Percentiles rank a stretch among this genome's conserved stretches.
Evolutionary conservation across 2,888 invertebrate species (phyloP).

Genomic region (Syrista parreyssii): DNA sequence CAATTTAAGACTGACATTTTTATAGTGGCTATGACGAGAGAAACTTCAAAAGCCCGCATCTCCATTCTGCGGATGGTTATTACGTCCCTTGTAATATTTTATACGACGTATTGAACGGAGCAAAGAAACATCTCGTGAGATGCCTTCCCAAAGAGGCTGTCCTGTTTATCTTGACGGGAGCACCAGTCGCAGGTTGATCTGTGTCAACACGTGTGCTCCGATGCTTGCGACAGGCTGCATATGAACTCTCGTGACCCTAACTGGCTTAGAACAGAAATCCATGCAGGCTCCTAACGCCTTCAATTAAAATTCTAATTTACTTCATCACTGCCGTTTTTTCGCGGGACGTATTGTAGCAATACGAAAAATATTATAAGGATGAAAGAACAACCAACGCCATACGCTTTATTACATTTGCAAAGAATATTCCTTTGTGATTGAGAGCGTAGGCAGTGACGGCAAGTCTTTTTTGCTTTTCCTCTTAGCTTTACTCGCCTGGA

Average conservation of each 20-base stretch:
- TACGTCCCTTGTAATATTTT: background rate
- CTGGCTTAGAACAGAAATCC: background rate
- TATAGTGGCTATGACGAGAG: background rate
- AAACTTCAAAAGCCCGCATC: background rate
- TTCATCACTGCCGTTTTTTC: background rate
- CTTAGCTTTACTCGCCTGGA: background rate
- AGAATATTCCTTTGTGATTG: background rate
- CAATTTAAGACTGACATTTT: background rate
- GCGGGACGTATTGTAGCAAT: background rate
- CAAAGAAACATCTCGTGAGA: background rate
- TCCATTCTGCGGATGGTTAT: background rate
- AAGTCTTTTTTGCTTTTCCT: background rate
- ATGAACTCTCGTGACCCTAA: constrained; percentile 22
- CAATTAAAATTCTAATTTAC: background rate
- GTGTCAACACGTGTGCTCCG: constrained; percentile 34
- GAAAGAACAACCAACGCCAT: background rate
- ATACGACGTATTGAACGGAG: background rate
- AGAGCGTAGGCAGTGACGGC: background rate
- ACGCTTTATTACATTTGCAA: background rate
- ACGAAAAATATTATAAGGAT: background rate
- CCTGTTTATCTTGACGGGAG: background rate
- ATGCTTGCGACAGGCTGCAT: constrained; percentile 28
- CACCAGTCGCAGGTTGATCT: constrained; percentile 36
- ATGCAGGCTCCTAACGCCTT: background rate
- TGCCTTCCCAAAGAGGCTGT: background rate